Base-by-base conservation (phyloP, 1,140 invertebrate species). In the Achroia grisella region DNA sequence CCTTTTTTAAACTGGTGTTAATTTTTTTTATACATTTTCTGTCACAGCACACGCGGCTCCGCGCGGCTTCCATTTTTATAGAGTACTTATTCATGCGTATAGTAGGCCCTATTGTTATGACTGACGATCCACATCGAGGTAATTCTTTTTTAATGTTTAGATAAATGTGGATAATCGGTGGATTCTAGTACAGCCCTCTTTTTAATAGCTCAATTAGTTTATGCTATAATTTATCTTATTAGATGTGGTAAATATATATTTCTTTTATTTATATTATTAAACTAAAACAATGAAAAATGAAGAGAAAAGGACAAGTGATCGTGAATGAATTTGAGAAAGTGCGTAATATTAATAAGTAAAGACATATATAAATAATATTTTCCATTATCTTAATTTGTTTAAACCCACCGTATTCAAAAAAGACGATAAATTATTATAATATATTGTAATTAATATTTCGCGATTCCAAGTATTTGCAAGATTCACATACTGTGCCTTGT, bases 111-210 rank as follows among this genome's bases (percentile, higher is more conserved):
- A 74, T 83, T 83, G 77, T 31, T 3, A 23, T 23, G 17, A 23
- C 17, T 84, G 46, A 55, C 52, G 36, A 51, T 44, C 50, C 43
- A 59, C 56, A 66, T 52, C 56, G 58, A 62, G 50, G 58, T 71
- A 67, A 78, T 77, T 81, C 62, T 55, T 73, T 74, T 71, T 76
- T 70, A 71, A 77, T 74, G 68, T 74, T 77, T 70, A 69, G 51
- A 58, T 70, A 66, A 72, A 75, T 74, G 63, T 52, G 66, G 68
- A 77, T 75, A 67, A 80, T 77, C 67, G 58, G 47, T 40, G 53
- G 55, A 64, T 41, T 50, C 34, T 55, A 48, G 41, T 41, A 31
- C 46, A 48, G 17, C 56, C 62, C 62, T 52, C 49, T 44, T 53
- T n/a, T 54, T 34, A 48, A 46, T 62, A 56, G 44, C 41, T 58